Evolutionary conservation across 2,797 vertebrate genomes (phyloP).

Genomic region (Sebastolobus altivelis): DNA sequence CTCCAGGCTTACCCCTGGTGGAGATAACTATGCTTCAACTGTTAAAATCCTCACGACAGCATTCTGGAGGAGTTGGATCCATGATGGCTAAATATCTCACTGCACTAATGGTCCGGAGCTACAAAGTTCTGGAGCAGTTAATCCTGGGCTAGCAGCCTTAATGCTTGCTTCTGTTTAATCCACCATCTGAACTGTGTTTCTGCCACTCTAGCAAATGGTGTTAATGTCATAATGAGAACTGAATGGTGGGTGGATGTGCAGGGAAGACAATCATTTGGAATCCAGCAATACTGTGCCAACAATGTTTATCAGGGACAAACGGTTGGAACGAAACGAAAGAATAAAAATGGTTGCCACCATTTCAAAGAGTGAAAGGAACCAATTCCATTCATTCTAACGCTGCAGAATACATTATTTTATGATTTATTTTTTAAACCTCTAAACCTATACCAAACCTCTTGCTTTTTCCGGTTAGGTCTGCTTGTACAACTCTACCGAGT

Average conservation of each 20-base stretch:
- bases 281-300: slow-evolving; percentile 25
- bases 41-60: neutral
- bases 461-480: neutral
- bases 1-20: neutral
- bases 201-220: slow-evolving; percentile 29
- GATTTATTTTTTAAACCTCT: neutral
- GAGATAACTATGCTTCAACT: neutral
- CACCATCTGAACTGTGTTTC: slow-evolving; percentile 15
- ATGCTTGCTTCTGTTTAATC: neutral
- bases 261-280: slow-evolving; percentile 41
- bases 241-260: slow-evolving; percentile 11
- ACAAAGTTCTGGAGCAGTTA: neutral
- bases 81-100: neutral
- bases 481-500: neutral
- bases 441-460: neutral
- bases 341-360: neutral
- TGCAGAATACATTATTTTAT: neutral
- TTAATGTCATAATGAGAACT: slow-evolving; percentile 57
- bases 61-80: neutral
- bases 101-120: neutral
- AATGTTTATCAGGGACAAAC: slow-evolving; percentile 25
- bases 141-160: neutral
- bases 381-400: neutral
- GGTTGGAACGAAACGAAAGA: neutral
- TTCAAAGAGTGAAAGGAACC: neutral